Evolutionary conservation across 2,113 vertebrate species (phyloP).

Genomic region (Colius striatus): DNA sequence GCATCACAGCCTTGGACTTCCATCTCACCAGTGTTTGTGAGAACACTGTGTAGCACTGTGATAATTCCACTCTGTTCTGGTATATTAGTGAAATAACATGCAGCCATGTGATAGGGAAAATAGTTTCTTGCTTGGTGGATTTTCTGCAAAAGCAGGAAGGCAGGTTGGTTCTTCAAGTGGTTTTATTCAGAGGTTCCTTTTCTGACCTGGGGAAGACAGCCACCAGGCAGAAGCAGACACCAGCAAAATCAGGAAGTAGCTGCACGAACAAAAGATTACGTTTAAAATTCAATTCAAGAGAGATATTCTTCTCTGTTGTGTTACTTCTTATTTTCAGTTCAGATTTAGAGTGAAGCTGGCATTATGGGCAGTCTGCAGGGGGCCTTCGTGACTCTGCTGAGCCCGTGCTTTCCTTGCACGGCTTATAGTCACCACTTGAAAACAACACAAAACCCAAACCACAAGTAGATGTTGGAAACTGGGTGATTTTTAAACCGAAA

Average conservation of each 20-base stretch:
- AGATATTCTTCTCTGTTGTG: not conserved
- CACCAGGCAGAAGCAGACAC: not conserved
- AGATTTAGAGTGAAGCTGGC: not conserved
- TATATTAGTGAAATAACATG: not conserved
- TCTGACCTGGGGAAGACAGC: not conserved
- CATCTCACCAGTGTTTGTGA: rapidly evolving
- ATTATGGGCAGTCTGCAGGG: not conserved
- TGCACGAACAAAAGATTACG: not conserved
- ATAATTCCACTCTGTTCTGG: not conserved
- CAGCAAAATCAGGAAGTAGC: slow-evolving; percentile 19
- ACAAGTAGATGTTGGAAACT: not conserved
- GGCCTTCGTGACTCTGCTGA: not conserved
- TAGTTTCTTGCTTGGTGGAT: rapidly evolving
- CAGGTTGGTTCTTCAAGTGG: not conserved
- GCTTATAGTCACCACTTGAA: not conserved
- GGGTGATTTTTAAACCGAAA: slow-evolving; percentile 5
- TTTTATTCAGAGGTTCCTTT: not conserved
- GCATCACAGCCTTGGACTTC: not conserved
- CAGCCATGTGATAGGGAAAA: not conserved
- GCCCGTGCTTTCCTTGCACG: not conserved
- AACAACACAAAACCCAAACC: not conserved
- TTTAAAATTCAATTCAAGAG: not conserved
- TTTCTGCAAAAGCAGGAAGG: not conserved
- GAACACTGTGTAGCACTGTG: not conserved
- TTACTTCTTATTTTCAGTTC: not conserved